Percentiles rank a stretch among this genome's conserved stretches.
phyloP scores from a whole-genome alignment of 2,888 invertebrate species.

The Drosophila melanosoma region DNA sequence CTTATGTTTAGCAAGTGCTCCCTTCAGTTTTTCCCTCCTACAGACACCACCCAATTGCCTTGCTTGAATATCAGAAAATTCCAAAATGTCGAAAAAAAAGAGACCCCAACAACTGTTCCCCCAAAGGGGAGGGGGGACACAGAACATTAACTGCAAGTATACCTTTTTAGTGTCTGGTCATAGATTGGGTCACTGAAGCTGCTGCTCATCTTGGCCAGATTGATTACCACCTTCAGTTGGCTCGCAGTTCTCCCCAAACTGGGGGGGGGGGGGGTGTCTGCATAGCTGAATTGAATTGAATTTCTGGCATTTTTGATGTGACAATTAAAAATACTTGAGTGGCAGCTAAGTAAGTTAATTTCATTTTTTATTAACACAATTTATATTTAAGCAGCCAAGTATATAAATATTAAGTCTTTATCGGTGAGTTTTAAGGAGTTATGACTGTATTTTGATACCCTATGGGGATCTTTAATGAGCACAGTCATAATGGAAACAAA shows the following conservation, averaged over 20 bases:
- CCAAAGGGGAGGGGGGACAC: neutral
- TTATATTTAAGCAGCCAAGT: neutral
- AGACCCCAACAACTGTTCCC: neutral
- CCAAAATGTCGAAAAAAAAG: neutral
- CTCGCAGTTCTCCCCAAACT: neutral
- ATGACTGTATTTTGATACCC: neutral
- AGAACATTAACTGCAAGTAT: neutral
- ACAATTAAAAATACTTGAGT: constrained; percentile 15
- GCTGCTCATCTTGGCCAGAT: neutral
- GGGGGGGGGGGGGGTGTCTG: neutral
- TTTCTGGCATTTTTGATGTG: neutral
- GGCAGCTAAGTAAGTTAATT: neutral
- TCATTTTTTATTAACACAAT: neutral
- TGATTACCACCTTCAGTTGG: neutral
- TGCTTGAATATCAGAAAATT: neutral
- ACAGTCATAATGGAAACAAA: constrained; percentile 18
- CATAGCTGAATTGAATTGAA: neutral
- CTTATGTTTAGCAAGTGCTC: neutral
- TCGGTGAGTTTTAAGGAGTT: neutral
- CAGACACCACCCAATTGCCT: neutral
- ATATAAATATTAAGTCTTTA: neutral
- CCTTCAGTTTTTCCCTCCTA: too few species aligned
- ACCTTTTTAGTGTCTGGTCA: neutral
- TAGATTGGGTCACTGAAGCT: neutral
- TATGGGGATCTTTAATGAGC: constrained; percentile 12